Evolutionary conservation across 2,113 vertebrate species (phyloP), one percentile per base, ranked within the genome.

Genomic region (Taxidea taxus): DNA sequence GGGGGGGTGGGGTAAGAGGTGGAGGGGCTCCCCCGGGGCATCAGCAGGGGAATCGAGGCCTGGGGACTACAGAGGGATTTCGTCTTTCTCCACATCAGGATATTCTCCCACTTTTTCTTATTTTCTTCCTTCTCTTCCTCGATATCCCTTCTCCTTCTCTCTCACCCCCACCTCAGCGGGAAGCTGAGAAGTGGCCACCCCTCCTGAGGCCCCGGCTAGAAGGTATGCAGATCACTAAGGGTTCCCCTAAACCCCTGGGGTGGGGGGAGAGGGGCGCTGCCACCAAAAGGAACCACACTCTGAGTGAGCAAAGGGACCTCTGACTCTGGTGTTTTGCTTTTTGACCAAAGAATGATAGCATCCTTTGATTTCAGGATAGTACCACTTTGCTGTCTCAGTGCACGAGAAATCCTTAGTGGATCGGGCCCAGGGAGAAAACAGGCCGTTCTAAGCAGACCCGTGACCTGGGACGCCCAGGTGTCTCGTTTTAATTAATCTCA

Each of bases 341-440:
- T 1, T n/a, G 13, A 23, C 82, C 0, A 20, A 54, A 78, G 83
- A 23, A 87, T 14, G 77, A 21, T 42, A 60, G 25, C 87, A 54
- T 25, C 47, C n/a, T 96, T 91, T 92, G 88, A 96, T 49, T 70
- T 92, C 70, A 95, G 58, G 75, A 87, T n/a, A 92, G 84, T 14
- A 27, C 27, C 51, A 25, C 74, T 81, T 39, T 70, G 68, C 85
- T 92, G 87, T 93, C 56, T 39, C 56, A 10, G 1, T 2, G 27
- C 49, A 62, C 44, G 85, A 94, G 85, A 96, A 87, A 54, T 14
- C 88, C 42, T 81, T 18, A 27, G 37, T 0, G 6, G 6, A 77
- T 56, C 64, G 44, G 93, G 70, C 60, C 88, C 87, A 72, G 60
- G 44, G 88, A 97, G 75, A 85, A 95, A 95, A 85, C 23, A 89